Percentiles rank a stretch among this genome's conserved stretches.
phyloP scores from a whole-genome alignment of 2,888 invertebrate species.

The Acrobasis suavella region DNA sequence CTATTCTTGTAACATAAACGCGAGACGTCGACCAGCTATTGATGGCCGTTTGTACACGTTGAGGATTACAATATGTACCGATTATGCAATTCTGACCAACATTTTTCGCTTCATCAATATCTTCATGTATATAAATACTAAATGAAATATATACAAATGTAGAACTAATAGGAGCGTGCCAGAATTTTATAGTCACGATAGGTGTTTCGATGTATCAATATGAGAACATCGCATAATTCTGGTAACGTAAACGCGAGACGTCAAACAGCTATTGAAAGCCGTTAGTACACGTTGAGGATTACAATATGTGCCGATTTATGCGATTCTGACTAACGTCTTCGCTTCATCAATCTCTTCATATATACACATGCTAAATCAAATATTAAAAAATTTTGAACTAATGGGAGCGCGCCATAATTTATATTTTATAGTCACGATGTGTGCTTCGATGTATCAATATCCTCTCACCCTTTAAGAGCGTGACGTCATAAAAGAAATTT shows the following conservation, averaged over 20 bases:
- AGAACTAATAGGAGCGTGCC: background rate
- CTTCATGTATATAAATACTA: too few relatives aligned
- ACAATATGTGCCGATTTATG: background rate
- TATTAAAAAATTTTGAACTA: background rate
- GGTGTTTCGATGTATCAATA: conserved; percentile 1
- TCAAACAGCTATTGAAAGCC: background rate
- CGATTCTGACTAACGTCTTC: too few relatives aligned
- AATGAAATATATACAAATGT: too few relatives aligned
- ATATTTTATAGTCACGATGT: background rate
- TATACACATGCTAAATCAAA: too few relatives aligned
- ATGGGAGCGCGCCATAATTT: background rate
- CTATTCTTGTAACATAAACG: background rate
- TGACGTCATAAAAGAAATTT: too few relatives aligned
- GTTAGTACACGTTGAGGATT: background rate
- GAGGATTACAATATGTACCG: background rate
- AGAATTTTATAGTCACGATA: background rate
- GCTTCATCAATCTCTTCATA: too few relatives aligned
- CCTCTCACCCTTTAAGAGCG: too few relatives aligned
- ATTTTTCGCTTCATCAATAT: too few relatives aligned
- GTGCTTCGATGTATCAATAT: background rate
- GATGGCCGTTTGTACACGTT: background rate
- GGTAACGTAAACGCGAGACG: background rate
- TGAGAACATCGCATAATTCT: background rate
- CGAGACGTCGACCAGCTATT: background rate
- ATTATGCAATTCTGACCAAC: too few relatives aligned